Conservation (phyloP, 2,888 invertebrate genomes). For the Lithophane ornitopus region DNA sequence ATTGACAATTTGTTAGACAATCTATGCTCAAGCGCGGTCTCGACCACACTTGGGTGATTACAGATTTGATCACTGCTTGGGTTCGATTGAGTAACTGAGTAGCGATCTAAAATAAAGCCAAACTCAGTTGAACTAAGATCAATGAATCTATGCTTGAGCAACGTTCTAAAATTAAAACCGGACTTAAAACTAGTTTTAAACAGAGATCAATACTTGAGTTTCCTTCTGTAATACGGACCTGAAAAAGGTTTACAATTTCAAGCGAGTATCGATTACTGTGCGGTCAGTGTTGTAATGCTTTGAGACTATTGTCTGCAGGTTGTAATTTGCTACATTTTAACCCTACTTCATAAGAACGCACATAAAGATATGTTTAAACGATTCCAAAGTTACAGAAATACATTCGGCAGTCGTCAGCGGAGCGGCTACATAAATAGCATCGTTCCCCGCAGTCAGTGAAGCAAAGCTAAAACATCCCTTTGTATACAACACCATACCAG, state of each 20-base stretch:
- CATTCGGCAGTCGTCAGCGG: constrained; percentile 20
- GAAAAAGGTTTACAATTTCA: constrained; percentile 6
- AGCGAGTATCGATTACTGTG: not conserved
- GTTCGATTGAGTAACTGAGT: too few relatives aligned
- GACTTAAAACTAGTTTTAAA: too few relatives aligned
- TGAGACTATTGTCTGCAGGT: not conserved
- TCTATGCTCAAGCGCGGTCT: too few relatives aligned
- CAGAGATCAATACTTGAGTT: too few relatives aligned
- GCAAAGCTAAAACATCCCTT: constrained; percentile 42
- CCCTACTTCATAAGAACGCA: not conserved
- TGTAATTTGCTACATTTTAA: constrained; percentile 2
- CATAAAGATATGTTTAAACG: constrained; percentile 22
- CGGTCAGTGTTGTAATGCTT: not conserved
- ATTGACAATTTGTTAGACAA: too few relatives aligned
- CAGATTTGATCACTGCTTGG: too few relatives aligned
- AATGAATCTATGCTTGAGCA: too few relatives aligned
- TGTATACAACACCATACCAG: not conserved
- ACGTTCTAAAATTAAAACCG: too few relatives aligned
- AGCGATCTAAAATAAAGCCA: too few relatives aligned
- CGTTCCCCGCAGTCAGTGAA: constrained; percentile 26
- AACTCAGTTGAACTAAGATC: too few relatives aligned
- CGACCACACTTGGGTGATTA: too few relatives aligned
- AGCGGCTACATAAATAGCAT: constrained; percentile 38
- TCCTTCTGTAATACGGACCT: too few relatives aligned
- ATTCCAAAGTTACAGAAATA: constrained; percentile 21